Conservation (phyloP, 1,140 invertebrate genomes). For the Prorops nasuta region DNA sequence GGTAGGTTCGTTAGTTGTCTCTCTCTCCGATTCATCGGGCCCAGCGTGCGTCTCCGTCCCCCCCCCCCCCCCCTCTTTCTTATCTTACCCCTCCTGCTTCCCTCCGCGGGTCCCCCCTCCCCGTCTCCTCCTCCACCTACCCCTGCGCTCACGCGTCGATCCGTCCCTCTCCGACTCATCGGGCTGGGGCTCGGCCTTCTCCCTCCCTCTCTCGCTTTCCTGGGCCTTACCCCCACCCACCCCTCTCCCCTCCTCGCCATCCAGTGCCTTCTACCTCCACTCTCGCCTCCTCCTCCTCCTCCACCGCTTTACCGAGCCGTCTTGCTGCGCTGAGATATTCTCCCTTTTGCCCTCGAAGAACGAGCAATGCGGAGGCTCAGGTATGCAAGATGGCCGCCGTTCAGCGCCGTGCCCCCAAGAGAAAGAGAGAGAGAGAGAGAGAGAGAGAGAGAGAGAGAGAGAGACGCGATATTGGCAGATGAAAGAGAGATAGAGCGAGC, state of each 20-base stretch:
- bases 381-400: slow-evolving; percentile 56
- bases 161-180: slow-evolving; percentile 3
- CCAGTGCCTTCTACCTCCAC: slow-evolving; percentile 13
- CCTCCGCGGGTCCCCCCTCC: not conserved
- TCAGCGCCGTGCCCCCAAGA: slow-evolving; percentile 4
- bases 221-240: slow-evolving; percentile 3
- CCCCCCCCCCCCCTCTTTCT: slow-evolving; percentile 13
- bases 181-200: slow-evolving; percentile 46
- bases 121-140: slow-evolving; percentile 1
- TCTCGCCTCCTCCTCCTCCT: slow-evolving; percentile 31
- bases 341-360: slow-evolving; percentile 59
- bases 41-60: slow-evolving; percentile 33
- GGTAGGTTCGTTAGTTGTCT: slow-evolving; percentile 45
- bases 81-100: slow-evolving; percentile 1
- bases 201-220: slow-evolving; percentile 34
- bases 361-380: slow-evolving; percentile 57
- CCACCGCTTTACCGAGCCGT: slow-evolving; percentile 31
- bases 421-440: slow-evolving; percentile 19
- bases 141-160: slow-evolving; percentile 7
- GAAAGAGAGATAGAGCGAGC: slow-evolving; percentile 1
- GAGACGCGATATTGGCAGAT: slow-evolving; percentile 5
- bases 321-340: slow-evolving; percentile 52
- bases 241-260: slow-evolving; percentile 9
- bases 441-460: not conserved
- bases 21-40: slow-evolving; percentile 50